These are phyloP conservation scores for Patella pellucida DNA, from an alignment of 2,888 invertebrate species.

Conservation along the genomic window DNA sequence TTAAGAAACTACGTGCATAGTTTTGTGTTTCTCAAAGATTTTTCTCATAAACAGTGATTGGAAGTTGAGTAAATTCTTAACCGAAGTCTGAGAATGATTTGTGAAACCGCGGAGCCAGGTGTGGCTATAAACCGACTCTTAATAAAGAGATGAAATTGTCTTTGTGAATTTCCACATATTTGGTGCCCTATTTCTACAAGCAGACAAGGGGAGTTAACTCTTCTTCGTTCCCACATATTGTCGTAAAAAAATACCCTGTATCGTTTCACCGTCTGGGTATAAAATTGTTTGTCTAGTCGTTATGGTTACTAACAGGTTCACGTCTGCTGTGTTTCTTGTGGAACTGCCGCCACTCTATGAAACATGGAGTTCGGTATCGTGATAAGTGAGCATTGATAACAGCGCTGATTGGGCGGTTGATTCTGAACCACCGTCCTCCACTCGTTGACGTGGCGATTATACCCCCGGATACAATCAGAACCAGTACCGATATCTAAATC, in stretches of 20 bases:
- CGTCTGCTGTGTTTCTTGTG: background rate
- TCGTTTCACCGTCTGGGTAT: conserved; percentile 20
- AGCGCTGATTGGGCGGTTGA: conserved; percentile 47
- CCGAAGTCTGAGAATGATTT: no score
- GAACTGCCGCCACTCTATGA: background rate
- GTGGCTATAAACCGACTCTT: no score
- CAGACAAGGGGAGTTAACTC: background rate
- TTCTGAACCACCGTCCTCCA: conserved; percentile 55
- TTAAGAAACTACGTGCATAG: no score
- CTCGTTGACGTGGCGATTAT: conserved; percentile 43
- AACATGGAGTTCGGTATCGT: conserved; percentile 45
- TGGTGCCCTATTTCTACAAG: no score
- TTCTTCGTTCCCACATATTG: background rate
- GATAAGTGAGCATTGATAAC: conserved; percentile 46
- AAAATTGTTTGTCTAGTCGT: conserved; percentile 37
- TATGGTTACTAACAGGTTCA: background rate
- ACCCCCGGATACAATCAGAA: conserved; percentile 50
- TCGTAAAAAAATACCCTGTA: background rate
- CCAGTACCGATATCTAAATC: conserved; percentile 50
- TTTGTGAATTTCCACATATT: no score
- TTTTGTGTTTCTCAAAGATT: no score
- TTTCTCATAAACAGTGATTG: no score
- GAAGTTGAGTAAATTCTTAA: no score
- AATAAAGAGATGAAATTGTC: no score
- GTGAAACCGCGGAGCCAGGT: no score